Base-by-base conservation (phyloP, 2,113 vertebrate genomes). In the Phalacrocorax aristotelis region DNA sequence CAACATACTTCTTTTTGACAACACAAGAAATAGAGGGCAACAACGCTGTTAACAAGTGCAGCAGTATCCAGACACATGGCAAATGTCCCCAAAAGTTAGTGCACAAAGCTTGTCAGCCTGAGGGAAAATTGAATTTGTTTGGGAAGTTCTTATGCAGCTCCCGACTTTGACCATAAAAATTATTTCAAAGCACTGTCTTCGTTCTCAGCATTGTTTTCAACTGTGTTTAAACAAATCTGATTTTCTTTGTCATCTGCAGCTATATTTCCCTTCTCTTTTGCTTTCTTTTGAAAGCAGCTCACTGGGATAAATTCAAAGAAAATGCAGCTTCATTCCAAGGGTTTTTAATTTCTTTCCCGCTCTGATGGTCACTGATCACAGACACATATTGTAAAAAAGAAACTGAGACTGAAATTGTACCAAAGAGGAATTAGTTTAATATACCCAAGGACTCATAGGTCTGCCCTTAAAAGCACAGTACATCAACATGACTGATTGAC, bases 131-230 rank as follows among this genome's bases (percentile, higher is more conserved):
- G 5, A 61, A 95, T 87, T 91, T 89, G 60, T 77, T 80, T 81
- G 44, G 38, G 22, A 91, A 80, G 34, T 79, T 76, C 46, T 64
- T 70, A 78, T 40, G 65, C 44, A 95, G 69, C 89, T 82, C 78
- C 86, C 72, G 46, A 40, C 27, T 95, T 77, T 15, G 64, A 86
- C 72, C 54, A 57, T 78, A 71, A 83, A 93, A 83, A 61, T 22
- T 13, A 68, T 85, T 89, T 89, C 74, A 84, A 87, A 93, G 77
- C 19, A 40, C 44, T 79, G 17, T 76, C 84, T 93, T 76, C 12
- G 51, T 89, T 52, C 72, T 58, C 74, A 96, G 66, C 44, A 82
- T 52, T 78, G 30, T 93, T 90, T 96, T 90, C 95, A 95, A 91
- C 92, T 93, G 80, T 52, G 49, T 85, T 93, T 87, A 93, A 95